These are phyloP conservation scores for Collichthys lucidus DNA, from an alignment of 2,113 vertebrate genomes.

Conservation along the genomic window DNA sequence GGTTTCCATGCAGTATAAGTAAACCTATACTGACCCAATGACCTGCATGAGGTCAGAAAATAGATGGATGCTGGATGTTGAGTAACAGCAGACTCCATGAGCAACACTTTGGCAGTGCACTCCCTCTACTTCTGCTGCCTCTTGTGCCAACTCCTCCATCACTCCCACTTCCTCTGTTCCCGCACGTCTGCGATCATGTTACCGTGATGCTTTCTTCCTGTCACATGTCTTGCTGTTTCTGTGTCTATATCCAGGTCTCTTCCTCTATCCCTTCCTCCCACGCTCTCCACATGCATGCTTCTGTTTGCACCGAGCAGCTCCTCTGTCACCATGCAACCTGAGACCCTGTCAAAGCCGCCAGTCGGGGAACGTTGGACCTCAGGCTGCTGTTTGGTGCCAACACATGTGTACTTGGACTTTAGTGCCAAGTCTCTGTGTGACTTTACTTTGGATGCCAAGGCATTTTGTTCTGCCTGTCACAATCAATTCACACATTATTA, in stretches of 20 bases:
- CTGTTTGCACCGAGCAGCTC: constrained; percentile 40
- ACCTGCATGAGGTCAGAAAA: constrained; percentile 10
- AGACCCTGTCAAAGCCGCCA: constrained; percentile 51
- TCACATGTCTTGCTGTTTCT: constrained; percentile 23
- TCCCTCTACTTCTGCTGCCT: constrained; percentile 1
- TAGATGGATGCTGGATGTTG: neutral
- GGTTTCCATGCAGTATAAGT: constrained; percentile 34
- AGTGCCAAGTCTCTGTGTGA: constrained; percentile 60
- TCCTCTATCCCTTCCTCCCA: constrained; percentile 38
- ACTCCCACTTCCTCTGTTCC: constrained; percentile 36
- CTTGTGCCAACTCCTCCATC: constrained; percentile 11
- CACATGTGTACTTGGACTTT: constrained; percentile 43
- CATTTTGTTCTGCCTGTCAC: constrained; percentile 52
- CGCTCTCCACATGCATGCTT: constrained; percentile 25
- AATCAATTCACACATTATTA: constrained; percentile 57
- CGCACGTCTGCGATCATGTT: constrained; percentile 12
- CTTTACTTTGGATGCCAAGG: constrained; percentile 53
- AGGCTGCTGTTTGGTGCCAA: constrained; percentile 51
- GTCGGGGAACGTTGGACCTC: constrained; percentile 47
- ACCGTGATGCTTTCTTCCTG: constrained; percentile 29
- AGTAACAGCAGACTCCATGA: no score
- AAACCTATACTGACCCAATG: constrained; percentile 25
- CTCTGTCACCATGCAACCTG: constrained; percentile 49
- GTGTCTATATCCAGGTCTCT: constrained; percentile 15
- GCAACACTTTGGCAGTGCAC: constrained; percentile 8